Conservation (phyloP, 2,113 vertebrate species). For the cat (Felis catus) region F.catus_Fca126_mat1.0 CM031412.1:116506001-116506500, state of each 20-base stretch:
- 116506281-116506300: too few species aligned
- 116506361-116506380: too few species aligned
- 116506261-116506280: background rate
- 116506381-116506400: too few species aligned
- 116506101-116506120: background rate
- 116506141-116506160: background rate
- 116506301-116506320: too few species aligned
- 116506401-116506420: too few species aligned
- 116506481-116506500: background rate
- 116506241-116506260: background rate
- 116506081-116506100: background rate
- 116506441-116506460: too few species aligned
- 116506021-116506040: background rate
- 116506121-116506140: background rate
- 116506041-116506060: background rate
- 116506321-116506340: too few species aligned
- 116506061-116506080: background rate
- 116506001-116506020: background rate
- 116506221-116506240: background rate
- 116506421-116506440: too few species aligned
- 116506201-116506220: background rate
- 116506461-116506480: background rate
- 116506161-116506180: slow-evolving; percentile 1
- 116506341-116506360: too few species aligned
- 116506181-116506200: background rate